Evolutionary conservation across 2,113 vertebrate genomes (phyloP).

Genomic region (Bettongia penicillata): DNA sequence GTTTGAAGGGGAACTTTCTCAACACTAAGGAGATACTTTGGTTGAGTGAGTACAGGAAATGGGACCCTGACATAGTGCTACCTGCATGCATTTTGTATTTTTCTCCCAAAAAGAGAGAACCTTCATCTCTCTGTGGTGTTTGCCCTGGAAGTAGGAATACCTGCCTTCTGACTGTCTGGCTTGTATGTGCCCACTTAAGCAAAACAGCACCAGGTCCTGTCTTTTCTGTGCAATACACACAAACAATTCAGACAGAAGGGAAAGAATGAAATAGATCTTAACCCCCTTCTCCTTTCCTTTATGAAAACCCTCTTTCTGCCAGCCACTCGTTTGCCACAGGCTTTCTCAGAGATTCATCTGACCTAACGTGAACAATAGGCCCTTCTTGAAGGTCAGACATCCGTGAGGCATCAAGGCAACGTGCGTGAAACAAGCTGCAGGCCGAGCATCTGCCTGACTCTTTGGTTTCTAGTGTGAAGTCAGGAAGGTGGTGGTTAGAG

Average conservation of each 20-base stretch:
- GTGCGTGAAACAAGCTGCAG: conserved; percentile 46
- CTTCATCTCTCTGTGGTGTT: conserved; percentile 4
- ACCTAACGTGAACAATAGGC: conserved; percentile 65
- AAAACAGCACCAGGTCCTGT: too few relatives aligned
- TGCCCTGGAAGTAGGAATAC: background rate
- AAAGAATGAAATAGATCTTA: conserved; percentile 56
- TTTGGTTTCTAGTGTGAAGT: conserved; percentile 58
- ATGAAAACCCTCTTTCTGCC: conserved; percentile 55
- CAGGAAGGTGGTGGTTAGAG: conserved; percentile 38
- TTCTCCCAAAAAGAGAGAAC: background rate
- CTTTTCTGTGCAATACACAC: conserved; percentile 39
- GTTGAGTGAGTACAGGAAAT: conserved; percentile 18
- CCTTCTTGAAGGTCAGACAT: conserved; percentile 66
- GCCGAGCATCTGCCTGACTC: conserved; percentile 23
- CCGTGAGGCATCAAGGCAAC: conserved; percentile 19
- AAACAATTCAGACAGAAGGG: conserved; percentile 54
- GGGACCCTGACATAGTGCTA: background rate
- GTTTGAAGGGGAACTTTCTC: background rate
- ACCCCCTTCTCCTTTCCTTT: conserved; percentile 53
- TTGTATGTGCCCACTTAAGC: background rate
- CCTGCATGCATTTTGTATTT: conserved; percentile 6
- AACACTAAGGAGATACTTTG: background rate
- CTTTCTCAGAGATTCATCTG: conserved; percentile 64
- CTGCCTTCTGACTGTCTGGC: background rate
- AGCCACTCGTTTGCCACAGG: conserved; percentile 36